Base-by-base conservation (phyloP, 2,113 vertebrate genomes). In the Talpa occidentalis region DNA sequence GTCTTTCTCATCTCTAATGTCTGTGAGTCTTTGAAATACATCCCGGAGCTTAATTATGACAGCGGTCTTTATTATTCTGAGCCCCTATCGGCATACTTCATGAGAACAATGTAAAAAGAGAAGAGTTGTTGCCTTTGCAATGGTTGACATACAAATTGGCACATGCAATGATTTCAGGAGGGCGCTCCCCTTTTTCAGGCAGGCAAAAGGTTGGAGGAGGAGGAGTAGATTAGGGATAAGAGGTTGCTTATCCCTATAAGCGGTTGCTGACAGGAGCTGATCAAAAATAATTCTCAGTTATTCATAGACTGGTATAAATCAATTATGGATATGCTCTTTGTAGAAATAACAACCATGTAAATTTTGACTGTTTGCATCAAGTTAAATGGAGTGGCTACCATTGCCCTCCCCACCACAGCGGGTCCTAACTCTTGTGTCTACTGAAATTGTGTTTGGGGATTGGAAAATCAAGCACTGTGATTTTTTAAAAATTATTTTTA, bases 11-110 rank as follows among this genome's bases (percentile, higher is more conserved):
- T 97, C 94, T 86, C 81, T 72, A 22, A 92, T 74, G 77, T 96
- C 92, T 93, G 85, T 22, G 83, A 95, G 49, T 94, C 95, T 97
- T 95, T 97, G 96, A 97, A 96, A 96, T 82, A 94, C 80, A 90
- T 95, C 88, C 94, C 90, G 32, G 94, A 97, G 95, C 87, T 97
- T 95, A 96, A 97, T 95, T 97, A 79, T 91, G 94, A 95, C 67
- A 94, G 92, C 19, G 5, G 47, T 95, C 92, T 93, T 94, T 94
- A 70, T 94, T 96, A 94, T 95, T 90, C 91, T 66, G 62, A 94
- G 80, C 59, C 73, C 78, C 44, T 82, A 62, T 74, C 3, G 5
- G 76, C 81, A 49, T 78, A 66, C 81, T 95, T 90, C 94, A 85
- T 0, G 40, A 80, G 87, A 82, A 96, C 64, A 93, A 90, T 93